These are phyloP conservation scores for Odiellus spinosus DNA, from an alignment of 2,888 invertebrate genomes.

Conservation along the genomic window DNA sequence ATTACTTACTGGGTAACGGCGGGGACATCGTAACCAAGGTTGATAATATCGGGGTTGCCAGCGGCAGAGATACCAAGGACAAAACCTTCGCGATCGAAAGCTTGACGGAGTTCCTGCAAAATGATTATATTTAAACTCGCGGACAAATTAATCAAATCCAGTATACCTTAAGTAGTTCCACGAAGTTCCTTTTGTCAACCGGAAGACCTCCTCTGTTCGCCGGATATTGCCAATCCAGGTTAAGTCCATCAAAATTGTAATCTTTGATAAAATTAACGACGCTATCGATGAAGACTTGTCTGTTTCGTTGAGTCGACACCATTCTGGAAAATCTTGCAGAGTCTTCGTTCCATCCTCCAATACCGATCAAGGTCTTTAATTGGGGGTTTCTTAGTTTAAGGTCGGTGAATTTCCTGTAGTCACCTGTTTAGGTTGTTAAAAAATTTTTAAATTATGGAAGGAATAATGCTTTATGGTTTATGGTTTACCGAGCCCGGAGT, in stretches of 20 bases:
- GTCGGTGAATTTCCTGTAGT: slow-evolving; percentile 26
- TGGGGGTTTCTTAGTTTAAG: slow-evolving; percentile 26
- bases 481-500: neutral
- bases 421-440: slow-evolving; percentile 21
- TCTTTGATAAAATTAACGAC: slow-evolving; percentile 14
- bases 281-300: slow-evolving; percentile 17
- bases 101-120: slow-evolving; percentile 11
- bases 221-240: slow-evolving; percentile 40
- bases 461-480: too few species aligned
- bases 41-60: slow-evolving; percentile 15
- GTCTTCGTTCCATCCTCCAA: slow-evolving; percentile 35
- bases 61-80: slow-evolving; percentile 17
- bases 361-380: slow-evolving; percentile 51
- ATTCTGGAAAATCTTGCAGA: slow-evolving; percentile 17
- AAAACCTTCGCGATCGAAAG: slow-evolving; percentile 12
- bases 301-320: slow-evolving; percentile 9
- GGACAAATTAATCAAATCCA: too few species aligned
- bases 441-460: too few species aligned
- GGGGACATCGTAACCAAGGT: slow-evolving; percentile 17
- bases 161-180: slow-evolving; percentile 44
- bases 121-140: too few species aligned
- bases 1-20: slow-evolving; percentile 43
- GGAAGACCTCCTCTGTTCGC: slow-evolving; percentile 50
- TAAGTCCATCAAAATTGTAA: slow-evolving; percentile 17
- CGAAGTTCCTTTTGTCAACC: slow-evolving; percentile 61